These are phyloP conservation scores for Spodoptera litura DNA, from an alignment of 1,140 invertebrate species.

Conservation along the genomic window DNA sequence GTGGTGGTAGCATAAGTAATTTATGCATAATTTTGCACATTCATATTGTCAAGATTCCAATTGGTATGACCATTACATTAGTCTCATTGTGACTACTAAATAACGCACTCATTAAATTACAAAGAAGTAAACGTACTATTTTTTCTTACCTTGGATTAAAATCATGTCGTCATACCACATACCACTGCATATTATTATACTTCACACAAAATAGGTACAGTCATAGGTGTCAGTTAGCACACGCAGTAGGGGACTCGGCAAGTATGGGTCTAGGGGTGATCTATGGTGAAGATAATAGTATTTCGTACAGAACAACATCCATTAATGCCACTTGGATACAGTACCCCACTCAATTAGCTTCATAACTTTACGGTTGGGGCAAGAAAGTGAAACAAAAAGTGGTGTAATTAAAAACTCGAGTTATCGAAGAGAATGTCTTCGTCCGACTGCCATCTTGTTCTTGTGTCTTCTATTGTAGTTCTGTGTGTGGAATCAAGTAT, in stretches of 20 bases:
- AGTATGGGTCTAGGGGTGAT: slow-evolving; percentile 16
- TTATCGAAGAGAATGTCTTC: not conserved
- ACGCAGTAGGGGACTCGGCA: not conserved
- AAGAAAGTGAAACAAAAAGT: not conserved
- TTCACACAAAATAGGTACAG: not conserved
- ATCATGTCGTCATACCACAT: too few species aligned
- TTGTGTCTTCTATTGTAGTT: too few species aligned
- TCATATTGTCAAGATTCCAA: too few species aligned
- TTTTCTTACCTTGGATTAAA: too few species aligned
- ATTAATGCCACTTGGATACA: slow-evolving; percentile 32
- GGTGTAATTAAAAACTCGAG: not conserved
- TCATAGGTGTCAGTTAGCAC: not conserved
- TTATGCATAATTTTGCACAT: too few species aligned
- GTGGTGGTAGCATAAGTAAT: too few species aligned
- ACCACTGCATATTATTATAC: too few species aligned
- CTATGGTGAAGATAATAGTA: slow-evolving; percentile 25
- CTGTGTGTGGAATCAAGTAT: too few species aligned
- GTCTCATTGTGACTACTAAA: too few species aligned
- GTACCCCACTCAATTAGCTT: slow-evolving; percentile 38
- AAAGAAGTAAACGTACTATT: not conserved
- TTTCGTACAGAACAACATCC: slow-evolving; percentile 20
- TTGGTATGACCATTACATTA: too few species aligned
- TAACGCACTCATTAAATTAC: too few species aligned
- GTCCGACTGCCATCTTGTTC: not conserved
- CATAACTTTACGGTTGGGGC: slow-evolving; percentile 1